Percentiles rank a stretch among this genome's conserved stretches.
Conservation (phyloP, 2,797 vertebrate genomes). For the Anisognathus igniventris region DNA sequence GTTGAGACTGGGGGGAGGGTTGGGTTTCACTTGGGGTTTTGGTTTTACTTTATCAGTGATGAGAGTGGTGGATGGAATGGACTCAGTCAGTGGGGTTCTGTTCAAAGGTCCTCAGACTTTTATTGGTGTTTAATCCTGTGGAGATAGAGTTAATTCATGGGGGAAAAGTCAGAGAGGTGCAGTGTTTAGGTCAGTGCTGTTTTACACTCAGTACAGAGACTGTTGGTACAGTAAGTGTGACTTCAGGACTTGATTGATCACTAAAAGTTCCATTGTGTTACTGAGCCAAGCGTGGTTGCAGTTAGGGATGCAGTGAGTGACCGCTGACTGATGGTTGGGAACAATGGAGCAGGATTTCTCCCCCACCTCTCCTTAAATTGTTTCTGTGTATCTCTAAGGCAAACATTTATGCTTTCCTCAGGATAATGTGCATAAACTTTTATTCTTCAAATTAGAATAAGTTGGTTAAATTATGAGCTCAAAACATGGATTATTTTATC, state of each 20-base stretch:
- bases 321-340: neutral
- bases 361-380: neutral
- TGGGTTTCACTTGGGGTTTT: neutral
- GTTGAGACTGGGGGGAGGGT: fast-evolving
- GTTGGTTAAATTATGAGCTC: neutral
- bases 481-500: neutral
- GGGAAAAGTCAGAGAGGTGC: neutral
- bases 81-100: neutral
- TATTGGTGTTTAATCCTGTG: neutral
- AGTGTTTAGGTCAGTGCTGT: neutral
- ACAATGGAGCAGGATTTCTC: neutral
- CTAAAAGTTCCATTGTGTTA: neutral
- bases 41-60: neutral
- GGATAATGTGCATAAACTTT: neutral
- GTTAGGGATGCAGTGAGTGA: neutral
- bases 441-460: neutral
- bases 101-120: neutral
- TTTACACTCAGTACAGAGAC: neutral
- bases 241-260: neutral
- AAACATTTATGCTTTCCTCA: neutral
- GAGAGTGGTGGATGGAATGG: neutral
- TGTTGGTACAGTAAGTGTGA: neutral
- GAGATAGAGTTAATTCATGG: neutral
- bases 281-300: neutral
- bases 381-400: neutral